A percentile compares a stretch with the other conserved stretches of the same genome.
Evolutionary conservation across 1,140 invertebrate species (phyloP).

Genomic region (Planococcus citri): DNA sequence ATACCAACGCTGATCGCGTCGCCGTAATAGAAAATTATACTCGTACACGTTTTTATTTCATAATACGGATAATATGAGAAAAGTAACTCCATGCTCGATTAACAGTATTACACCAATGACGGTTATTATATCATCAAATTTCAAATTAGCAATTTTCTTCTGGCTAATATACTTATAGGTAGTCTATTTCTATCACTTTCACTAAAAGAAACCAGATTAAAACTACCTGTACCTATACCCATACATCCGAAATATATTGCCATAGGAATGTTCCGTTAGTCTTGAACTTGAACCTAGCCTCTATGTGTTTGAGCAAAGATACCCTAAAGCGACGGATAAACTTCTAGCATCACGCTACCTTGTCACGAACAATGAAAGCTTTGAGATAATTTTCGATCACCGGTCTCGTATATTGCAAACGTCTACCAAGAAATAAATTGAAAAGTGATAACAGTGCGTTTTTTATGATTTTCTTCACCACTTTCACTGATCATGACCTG

Average conservation of each 20-base stretch:
- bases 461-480: not conserved
- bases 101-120: not conserved
- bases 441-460: not conserved
- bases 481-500: conserved; percentile 6
- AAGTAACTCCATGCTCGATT: too few species aligned
- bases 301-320: too few species aligned
- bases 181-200: too few species aligned
- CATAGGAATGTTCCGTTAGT: not conserved
- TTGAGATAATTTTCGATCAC: too few species aligned
- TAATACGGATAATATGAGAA: too few species aligned
- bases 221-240: not conserved
- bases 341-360: too few species aligned
- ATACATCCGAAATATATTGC: not conserved
- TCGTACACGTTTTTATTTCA: not conserved
- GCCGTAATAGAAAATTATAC: too few species aligned
- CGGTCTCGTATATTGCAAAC: too few species aligned
- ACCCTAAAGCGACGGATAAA: too few species aligned
- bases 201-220: not conserved
- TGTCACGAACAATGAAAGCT: too few species aligned
- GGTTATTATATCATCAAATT: conserved; percentile 1
- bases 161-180: not conserved
- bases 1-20: too few species aligned
- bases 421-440: too few species aligned
- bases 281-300: not conserved
- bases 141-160: not conserved